phyloP scores from a whole-genome alignment of 2,113 vertebrate species.

The Eretmodus cyanostictus region DNA sequence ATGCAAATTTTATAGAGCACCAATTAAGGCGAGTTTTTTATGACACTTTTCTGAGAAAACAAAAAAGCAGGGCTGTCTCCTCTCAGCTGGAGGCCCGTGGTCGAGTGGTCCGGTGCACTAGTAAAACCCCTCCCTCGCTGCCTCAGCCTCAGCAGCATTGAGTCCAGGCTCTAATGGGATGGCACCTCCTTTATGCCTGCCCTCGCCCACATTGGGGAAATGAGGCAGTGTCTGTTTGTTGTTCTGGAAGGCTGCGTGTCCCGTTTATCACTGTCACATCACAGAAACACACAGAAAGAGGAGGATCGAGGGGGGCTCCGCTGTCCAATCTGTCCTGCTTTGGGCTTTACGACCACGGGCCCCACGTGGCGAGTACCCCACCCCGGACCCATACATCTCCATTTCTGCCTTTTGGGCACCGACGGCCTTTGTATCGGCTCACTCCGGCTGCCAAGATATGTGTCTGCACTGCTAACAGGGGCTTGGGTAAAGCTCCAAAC shows the following conservation, averaged over 20 bases:
- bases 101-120: not conserved
- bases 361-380: conserved; percentile 56
- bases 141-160: conserved; percentile 41
- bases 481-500: conserved; percentile 40
- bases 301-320: not conserved
- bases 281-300: conserved; percentile 45
- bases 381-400: conserved; percentile 61
- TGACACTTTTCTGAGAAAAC: conserved; percentile 61
- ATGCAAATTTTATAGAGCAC: conserved; percentile 74
- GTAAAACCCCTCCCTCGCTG: not conserved
- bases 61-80: conserved; percentile 49
- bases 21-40: conserved; percentile 73
- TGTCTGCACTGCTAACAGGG: conserved; percentile 49
- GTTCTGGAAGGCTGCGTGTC: conserved; percentile 48
- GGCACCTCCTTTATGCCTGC: conserved; percentile 66
- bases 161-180: conserved; percentile 63
- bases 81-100: conserved; percentile 20
- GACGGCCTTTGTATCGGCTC: conserved; percentile 60
- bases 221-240: conserved; percentile 70
- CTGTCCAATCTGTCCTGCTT: conserved; percentile 64
- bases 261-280: conserved; percentile 66
- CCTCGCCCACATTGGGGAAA: conserved; percentile 69
- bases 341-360: conserved; percentile 45
- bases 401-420: conserved; percentile 50
- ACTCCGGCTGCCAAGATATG: conserved; percentile 60